Evolutionary conservation across 2,888 invertebrate genomes (phyloP).

Genomic region (Drosophila dives): DNA sequence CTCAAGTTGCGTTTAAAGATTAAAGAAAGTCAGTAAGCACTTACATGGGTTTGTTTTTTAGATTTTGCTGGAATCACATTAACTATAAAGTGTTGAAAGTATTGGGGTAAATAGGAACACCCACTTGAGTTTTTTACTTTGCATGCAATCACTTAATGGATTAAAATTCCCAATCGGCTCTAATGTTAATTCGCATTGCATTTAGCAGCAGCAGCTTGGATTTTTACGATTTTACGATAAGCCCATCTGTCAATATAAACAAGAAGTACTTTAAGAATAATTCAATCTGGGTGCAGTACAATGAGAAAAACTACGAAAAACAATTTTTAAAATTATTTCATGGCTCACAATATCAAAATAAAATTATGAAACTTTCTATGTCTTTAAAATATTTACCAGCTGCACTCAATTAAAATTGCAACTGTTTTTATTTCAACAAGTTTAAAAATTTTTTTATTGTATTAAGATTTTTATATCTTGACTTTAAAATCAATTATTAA

Average conservation of each 20-base stretch:
- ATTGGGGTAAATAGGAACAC: not conserved
- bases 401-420: not conserved
- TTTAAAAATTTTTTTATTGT: not conserved
- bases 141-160: not conserved
- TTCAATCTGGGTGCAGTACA: slow-evolving; percentile 99
- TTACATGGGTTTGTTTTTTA: slow-evolving; percentile 5
- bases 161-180: slow-evolving; percentile 4
- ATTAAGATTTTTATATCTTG: not conserved
- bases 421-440: not conserved
- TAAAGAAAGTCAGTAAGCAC: slow-evolving; percentile 22
- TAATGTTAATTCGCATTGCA: not conserved
- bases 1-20: slow-evolving; percentile 48
- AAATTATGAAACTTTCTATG: too few species aligned
- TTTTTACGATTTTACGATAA: not conserved
- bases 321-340: too few species aligned
- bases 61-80: slow-evolving; percentile 21
- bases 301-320: slow-evolving; percentile 88
- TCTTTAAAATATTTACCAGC: not conserved
- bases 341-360: too few species aligned
- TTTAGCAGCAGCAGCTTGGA: not conserved
- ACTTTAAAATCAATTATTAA: not conserved
- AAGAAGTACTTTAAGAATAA: slow-evolving; percentile 99
- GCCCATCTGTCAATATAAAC: not conserved
- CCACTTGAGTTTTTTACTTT: not conserved
- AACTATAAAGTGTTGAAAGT: not conserved